Base-by-base conservation (phyloP, 2,113 vertebrate species). In the Neoarius graeffei region DNA sequence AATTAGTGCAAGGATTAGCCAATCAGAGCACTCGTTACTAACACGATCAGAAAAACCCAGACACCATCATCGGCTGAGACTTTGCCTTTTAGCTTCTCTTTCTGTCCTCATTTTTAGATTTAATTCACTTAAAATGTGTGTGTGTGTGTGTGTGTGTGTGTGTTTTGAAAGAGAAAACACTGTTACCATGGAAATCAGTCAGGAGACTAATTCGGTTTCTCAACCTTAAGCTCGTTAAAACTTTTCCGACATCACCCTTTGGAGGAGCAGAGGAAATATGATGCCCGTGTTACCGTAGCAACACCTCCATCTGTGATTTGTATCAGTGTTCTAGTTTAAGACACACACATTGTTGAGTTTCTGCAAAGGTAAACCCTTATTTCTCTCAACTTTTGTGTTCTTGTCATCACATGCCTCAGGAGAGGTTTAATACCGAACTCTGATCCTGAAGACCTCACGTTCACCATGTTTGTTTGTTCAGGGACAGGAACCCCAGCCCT, bases 211-310 rank as follows among this genome's bases (percentile, higher is more conserved):
- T 81, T 81, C 56, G 20, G 79, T 81, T 81, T 81, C 79, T 60
- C 79, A 56, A 81, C 79, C 79, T 81, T 60, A 81, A 81, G 56
- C 79, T 81, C 27, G 79, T 81, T 81, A 81, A 81, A 81, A 20
- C 10, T 80, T 80, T 80, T 80, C 54, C 5, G 15, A 57, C 77
- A 80, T 60, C 79, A 81, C 11, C 27, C 17, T 15, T 60, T 60
- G 56, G n/a, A 60, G 79, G 13, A 59, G 79, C n/a, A 30, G 79
- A 30, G 56, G 56, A 60, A 81, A 81, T 81, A 59, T 23, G 27
- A 81, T 42, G 56, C 79, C 56, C 79, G 27, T 20, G 79, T 81
- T 81, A 60, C 56, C 27, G 17, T 81, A n/a, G 79, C 79, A 81
- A 81, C 79, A 81, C 56, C 56, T 35, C 27, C 54, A 17, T 81